These are phyloP conservation scores for Cotesia vestalis DNA, from an alignment of 1,140 invertebrate genomes.

Conservation along the genomic window DNA sequence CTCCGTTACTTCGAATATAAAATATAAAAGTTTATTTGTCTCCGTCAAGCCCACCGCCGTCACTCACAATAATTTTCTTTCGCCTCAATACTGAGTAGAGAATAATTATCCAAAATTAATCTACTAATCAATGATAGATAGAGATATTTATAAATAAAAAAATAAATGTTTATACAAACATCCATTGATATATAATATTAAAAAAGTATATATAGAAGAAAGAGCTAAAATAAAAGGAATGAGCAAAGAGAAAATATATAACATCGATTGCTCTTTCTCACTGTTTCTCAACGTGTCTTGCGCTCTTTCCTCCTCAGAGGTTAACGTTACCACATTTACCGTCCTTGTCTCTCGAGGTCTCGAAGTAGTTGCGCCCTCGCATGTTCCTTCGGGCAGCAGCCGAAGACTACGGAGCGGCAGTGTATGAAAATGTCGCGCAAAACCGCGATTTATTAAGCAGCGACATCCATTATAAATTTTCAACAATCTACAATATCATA, in stretches of 20 bases:
- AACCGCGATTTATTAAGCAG: background rate
- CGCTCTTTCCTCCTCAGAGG: background rate
- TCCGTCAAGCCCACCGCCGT: background rate
- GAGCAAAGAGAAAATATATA: no score
- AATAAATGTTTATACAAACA: no score
- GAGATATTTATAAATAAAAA: no score
- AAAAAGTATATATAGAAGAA: no score
- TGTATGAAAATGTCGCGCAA: slow-evolving; percentile 15
- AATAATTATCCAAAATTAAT: no score
- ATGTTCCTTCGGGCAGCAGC: slow-evolving; percentile 17
- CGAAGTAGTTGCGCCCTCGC: slow-evolving; percentile 23
- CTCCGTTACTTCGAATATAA: slow-evolving; percentile 20
- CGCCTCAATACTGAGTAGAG: background rate
- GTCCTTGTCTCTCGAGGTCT: slow-evolving; percentile 16
- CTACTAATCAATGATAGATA: no score
- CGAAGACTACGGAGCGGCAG: slow-evolving; percentile 7
- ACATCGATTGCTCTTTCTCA: no score
- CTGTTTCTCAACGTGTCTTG: no score
- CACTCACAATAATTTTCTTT: background rate
- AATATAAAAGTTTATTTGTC: background rate
- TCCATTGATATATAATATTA: no score
- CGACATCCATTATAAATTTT: background rate
- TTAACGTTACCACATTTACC: no score
- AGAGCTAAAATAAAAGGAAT: no score
- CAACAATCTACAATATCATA: slow-evolving; percentile 32